Percentiles rank a stretch among this genome's conserved stretches.
These are phyloP conservation scores for Strix uralensis DNA, from an alignment of 2,113 vertebrate species.

Conservation along the genomic window DNA sequence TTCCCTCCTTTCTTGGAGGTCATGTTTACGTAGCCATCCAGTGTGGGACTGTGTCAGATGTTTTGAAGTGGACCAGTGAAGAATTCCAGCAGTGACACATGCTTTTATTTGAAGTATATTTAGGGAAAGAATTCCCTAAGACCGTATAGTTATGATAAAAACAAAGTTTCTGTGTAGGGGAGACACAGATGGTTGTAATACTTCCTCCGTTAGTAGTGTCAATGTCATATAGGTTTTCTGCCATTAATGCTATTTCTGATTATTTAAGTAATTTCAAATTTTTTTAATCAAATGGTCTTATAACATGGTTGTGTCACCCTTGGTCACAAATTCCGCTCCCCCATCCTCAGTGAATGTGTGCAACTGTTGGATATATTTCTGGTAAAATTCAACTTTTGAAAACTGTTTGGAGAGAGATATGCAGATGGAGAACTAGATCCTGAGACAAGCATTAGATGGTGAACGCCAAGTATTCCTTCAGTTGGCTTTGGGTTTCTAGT, in stretches of 20 bases:
- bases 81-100: constrained; percentile 56
- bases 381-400: neutral
- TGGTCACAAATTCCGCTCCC: neutral
- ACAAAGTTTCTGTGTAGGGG: neutral
- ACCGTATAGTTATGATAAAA: neutral
- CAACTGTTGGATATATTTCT: neutral
- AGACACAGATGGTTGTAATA: neutral
- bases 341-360: neutral
- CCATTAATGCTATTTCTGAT: neutral
- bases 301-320: neutral
- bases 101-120: constrained; percentile 66
- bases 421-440: neutral
- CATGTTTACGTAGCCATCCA: constrained; percentile 64
- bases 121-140: constrained; percentile 49
- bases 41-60: constrained; percentile 53
- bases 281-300: neutral
- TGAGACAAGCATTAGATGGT: neutral
- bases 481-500: neutral
- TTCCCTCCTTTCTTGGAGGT: constrained; percentile 43
- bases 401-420: neutral
- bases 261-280: neutral
- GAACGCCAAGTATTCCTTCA: neutral
- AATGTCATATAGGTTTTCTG: neutral
- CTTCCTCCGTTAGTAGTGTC: neutral
- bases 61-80: constrained; percentile 68